These are phyloP conservation scores for Scolanthus callimorphus DNA, from an alignment of 92 coral and sea anemone species.

Conservation along the genomic window DNA sequence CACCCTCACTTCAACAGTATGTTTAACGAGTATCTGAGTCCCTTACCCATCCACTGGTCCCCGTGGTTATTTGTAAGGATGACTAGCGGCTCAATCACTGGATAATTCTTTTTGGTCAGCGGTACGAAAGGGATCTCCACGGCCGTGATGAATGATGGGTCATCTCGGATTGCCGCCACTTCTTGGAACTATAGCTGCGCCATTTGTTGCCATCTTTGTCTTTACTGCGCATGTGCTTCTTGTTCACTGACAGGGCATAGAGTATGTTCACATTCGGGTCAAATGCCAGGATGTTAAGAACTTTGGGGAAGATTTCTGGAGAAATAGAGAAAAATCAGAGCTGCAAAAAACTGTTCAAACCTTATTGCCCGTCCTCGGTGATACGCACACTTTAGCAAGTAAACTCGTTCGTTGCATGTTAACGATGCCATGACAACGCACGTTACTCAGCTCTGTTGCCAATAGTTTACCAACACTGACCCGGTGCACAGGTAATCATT, in stretches of 20 bases:
- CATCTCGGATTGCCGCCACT: not conserved
- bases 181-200: no score
- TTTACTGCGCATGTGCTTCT: slow-evolving; percentile 8
- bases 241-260: slow-evolving; percentile 10
- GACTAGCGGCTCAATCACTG: not conserved
- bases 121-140: not conserved
- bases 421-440: no score
- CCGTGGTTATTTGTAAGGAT: not conserved
- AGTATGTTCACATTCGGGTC: slow-evolving; percentile 7
- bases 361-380: no score
- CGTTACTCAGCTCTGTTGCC: no score
- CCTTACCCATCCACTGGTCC: not conserved
- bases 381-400: no score
- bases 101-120: not conserved
- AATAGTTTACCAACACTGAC: no score
- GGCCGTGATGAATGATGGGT: not conserved
- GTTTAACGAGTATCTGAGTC: no score
- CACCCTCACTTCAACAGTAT: no score
- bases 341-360: not conserved
- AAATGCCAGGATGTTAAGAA: slow-evolving; percentile 13
- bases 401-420: no score
- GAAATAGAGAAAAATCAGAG: not conserved
- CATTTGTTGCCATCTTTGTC: slow-evolving; percentile 18
- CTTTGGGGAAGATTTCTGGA: slow-evolving; percentile 5
- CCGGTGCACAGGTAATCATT: no score